Conservation (phyloP, 2,797 vertebrate species). For the Pyrocephalus nanus region DNA sequence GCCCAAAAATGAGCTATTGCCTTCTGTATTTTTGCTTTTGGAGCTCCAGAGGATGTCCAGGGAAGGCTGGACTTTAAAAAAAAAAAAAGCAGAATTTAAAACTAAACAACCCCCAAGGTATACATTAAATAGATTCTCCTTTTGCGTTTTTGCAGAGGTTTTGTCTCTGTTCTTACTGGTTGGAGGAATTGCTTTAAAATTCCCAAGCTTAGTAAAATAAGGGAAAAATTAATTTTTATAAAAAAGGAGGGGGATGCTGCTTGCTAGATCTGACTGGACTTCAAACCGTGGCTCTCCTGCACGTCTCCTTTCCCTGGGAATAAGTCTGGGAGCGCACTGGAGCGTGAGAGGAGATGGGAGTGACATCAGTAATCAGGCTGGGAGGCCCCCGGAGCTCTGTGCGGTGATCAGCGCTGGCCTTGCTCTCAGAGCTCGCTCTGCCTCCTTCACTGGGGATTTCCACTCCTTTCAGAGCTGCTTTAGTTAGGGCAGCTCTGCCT, state of each 20-base stretch:
- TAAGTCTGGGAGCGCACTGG: neutral
- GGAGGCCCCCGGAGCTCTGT: neutral
- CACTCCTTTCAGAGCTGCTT: neutral
- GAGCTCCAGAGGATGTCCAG: neutral
- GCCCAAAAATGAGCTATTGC: neutral
- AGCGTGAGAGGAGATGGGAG: neutral
- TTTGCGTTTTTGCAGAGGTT: neutral
- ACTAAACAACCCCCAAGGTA: rapidly evolving
- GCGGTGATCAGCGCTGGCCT: neutral
- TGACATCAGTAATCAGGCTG: neutral
- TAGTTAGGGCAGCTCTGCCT: neutral
- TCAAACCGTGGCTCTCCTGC: neutral
- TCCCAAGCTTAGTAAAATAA: neutral
- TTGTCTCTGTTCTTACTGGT: neutral
- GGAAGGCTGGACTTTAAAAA: neutral
- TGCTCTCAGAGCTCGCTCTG: neutral
- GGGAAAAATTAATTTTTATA: neutral
- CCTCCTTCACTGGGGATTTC: neutral
- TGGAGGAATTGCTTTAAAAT: neutral
- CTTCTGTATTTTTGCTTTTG: neutral
- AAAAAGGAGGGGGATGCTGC: neutral
- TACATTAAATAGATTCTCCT: neutral
- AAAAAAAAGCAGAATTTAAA: neutral
- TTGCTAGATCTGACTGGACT: neutral
- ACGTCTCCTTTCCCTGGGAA: neutral